These are phyloP conservation scores for Lepidochrysops patricia DNA, from an alignment of 2,888 invertebrate genomes.

Conservation along the genomic window DNA sequence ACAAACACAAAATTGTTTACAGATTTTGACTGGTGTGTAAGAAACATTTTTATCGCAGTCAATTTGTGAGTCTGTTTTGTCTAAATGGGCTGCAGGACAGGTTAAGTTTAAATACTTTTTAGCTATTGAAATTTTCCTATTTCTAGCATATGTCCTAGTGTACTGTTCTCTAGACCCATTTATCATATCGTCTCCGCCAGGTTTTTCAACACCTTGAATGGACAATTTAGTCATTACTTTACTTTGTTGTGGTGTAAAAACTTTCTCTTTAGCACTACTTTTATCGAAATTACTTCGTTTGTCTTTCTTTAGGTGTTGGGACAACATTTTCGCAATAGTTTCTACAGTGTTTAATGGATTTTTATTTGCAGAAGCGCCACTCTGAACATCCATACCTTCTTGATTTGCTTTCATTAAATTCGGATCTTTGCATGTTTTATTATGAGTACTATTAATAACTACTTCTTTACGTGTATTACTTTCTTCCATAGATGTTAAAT, in stretches of 20 bases:
- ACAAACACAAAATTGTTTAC: constrained; percentile 44
- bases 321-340: background rate
- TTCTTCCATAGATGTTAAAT: background rate
- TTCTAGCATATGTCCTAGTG: constrained; percentile 39
- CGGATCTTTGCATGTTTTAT: background rate
- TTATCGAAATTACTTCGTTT: background rate
- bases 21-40: constrained; percentile 18
- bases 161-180: constrained; percentile 6
- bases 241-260: constrained; percentile 15
- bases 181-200: constrained; percentile 37
- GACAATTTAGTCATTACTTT: constrained; percentile 39
- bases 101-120: background rate
- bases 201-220: constrained; percentile 55
- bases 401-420: background rate
- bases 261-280: background rate
- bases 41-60: constrained; percentile 17
- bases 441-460: no score
- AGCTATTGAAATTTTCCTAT: constrained; percentile 21
- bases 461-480: background rate
- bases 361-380: background rate
- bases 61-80: background rate
- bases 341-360: background rate
- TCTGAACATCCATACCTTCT: background rate
- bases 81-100: background rate
- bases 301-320: background rate